phyloP scores from a whole-genome alignment of 2,113 vertebrate genomes.

The Carollia perspicillata region DNA sequence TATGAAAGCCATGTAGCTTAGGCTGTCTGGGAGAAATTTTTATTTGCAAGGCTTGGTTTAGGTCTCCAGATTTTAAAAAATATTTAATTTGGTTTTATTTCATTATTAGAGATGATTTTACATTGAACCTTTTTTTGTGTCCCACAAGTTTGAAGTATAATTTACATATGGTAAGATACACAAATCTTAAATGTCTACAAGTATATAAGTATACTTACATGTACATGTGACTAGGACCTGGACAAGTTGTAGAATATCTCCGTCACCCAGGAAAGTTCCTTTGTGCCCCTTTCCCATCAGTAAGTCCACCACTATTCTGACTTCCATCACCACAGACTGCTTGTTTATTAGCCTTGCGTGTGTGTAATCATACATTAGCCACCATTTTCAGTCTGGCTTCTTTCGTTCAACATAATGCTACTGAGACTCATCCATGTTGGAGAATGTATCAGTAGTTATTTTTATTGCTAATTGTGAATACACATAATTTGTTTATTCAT shows the following conservation, averaged over 20 bases:
- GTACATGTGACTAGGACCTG: neutral
- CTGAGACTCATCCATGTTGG: neutral
- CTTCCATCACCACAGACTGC: neutral
- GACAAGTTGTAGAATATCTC: neutral
- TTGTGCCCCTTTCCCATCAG: neutral
- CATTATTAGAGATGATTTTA: neutral
- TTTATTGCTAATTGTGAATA: neutral
- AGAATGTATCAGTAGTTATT: neutral
- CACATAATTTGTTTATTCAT: neutral
- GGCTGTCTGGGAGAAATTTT: neutral
- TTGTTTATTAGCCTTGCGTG: neutral
- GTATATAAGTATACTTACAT: neutral
- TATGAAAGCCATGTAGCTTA: neutral
- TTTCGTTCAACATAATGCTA: neutral
- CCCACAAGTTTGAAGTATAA: neutral
- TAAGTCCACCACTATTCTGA: neutral
- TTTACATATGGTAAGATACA: neutral
- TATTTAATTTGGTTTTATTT: slow-evolving; percentile 10
- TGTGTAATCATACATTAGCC: neutral
- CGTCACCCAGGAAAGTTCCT: neutral
- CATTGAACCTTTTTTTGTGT: neutral
- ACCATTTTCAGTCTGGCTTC: neutral
- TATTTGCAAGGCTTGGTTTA: neutral
- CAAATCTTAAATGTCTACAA: neutral
- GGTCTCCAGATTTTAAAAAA: neutral